Conservation (phyloP, 1,140 invertebrate genomes). For the Acyrthosiphon pisum region DNA sequence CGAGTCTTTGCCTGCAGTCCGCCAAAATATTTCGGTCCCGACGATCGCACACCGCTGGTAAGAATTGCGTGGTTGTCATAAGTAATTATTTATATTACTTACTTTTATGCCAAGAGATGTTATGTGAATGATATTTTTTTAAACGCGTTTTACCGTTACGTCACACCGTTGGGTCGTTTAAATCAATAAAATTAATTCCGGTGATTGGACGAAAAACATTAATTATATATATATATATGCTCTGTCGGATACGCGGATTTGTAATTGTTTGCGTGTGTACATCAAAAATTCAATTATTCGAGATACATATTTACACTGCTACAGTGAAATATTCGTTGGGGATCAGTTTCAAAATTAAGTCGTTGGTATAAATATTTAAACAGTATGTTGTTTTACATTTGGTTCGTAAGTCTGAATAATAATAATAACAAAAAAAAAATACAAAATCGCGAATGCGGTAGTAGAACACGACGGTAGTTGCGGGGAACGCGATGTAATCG, state of each 20-base stretch:
- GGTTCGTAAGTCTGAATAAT: constrained; percentile 1
- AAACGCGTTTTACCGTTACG: background rate
- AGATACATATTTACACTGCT: background rate
- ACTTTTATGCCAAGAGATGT: background rate
- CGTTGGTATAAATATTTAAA: constrained; percentile 3
- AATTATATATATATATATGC: background rate
- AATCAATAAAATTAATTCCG: background rate
- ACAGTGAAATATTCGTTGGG: background rate
- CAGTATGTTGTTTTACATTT: background rate
- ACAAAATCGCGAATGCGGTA: background rate
- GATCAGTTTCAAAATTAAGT: constrained; percentile 12
- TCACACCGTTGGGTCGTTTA: background rate
- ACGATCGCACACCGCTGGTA: background rate
- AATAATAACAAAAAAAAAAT: background rate
- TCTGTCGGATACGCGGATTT: background rate
- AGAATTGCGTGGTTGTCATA: no score
- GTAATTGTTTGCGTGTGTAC: background rate
- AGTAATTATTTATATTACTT: no score
- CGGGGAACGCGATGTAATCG: background rate
- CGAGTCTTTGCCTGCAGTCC: background rate
- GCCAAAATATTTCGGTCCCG: background rate
- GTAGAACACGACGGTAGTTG: background rate
- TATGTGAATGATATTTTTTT: no score
- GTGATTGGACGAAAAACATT: background rate
- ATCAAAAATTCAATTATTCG: constrained; percentile 7